These are phyloP conservation scores for Heliconius nattereri DNA, from an alignment of 1,140 invertebrate genomes.

Conservation along the genomic window DNA sequence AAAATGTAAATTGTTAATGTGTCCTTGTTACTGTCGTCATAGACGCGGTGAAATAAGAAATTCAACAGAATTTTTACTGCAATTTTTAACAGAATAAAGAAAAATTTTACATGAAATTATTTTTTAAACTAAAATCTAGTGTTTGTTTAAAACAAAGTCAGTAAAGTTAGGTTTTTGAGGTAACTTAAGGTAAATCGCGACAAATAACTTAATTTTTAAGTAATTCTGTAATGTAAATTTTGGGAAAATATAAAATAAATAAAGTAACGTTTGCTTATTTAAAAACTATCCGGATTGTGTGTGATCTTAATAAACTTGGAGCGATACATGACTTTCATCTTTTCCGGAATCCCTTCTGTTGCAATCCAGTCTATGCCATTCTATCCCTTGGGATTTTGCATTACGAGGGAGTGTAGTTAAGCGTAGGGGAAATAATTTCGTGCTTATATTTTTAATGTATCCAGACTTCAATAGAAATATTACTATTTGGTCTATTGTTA, in stretches of 20 bases:
- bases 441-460: constrained; percentile 64
- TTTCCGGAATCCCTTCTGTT: constrained; percentile 42
- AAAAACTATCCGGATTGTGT: background rate
- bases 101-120: background rate
- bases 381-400: constrained; percentile 53
- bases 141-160: background rate
- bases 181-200: background rate
- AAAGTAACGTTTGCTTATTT: background rate
- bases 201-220: background rate
- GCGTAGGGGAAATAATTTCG: constrained; percentile 50
- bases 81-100: constrained; percentile 2
- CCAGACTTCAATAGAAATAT: constrained; percentile 53
- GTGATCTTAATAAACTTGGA: constrained; percentile 33
- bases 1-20: constrained; percentile 41
- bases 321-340: constrained; percentile 46
- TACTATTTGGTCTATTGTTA: constrained; percentile 44
- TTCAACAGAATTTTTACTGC: constrained; percentile 13
- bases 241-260: background rate
- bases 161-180: background rate
- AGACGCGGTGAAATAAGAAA: constrained; percentile 23
- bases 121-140: background rate
- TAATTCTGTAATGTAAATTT: background rate
- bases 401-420: constrained; percentile 46
- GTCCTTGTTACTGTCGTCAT: constrained; percentile 39
- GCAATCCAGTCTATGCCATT: constrained; percentile 49